Base-by-base conservation (phyloP, 2,797 vertebrate species). In the Mus caroli region DNA sequence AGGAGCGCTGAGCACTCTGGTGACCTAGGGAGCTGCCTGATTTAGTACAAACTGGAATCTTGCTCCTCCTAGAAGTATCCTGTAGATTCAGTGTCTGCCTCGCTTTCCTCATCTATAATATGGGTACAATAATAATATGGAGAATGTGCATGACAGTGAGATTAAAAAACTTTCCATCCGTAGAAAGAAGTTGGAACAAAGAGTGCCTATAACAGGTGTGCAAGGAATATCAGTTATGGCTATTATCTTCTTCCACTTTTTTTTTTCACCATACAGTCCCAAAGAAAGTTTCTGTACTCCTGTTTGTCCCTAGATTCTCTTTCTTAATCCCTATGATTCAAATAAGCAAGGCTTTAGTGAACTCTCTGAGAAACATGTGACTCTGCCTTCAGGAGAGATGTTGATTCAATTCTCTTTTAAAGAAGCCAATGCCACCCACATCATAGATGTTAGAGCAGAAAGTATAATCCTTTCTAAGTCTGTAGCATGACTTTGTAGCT, bases 31-130 rank as follows among this genome's bases (percentile, higher is more conserved):
- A 46, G 28, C 40, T 52, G 20, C 26, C 37, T 76, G 4, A n/a
- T 12, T 76, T 94, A 58, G 5, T 78, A 52, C 37, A 67, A 40
- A 80, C 28, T 24, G 4, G 6, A 5, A 60, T 93, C 79, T 50
- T 12, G 40, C 10, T 76, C 77, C 79, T 90, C 24, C 85, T 88
- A n/a, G 28, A 64, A 71, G 78, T 46, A 50, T 84, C 22, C 46
- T 28, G 7, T 6, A 7, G 90, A 86, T 75, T 91, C 31, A 40
- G 54, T 28, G 62, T 62, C n/a, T 96, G 43, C 9, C 3, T 5
- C 19, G 4, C 43, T 88, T 93, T 96, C 82, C 54, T 94, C 88
- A 94, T 93, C 94, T 91, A 46, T 62, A 64, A 64, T 54, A 91
- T 11, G 60, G 52, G 31, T 31, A 28, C 10, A 85, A 56, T 69